These are phyloP conservation scores for Lycorma delicatula DNA, from an alignment of 1,140 invertebrate species.

Conservation along the genomic window DNA sequence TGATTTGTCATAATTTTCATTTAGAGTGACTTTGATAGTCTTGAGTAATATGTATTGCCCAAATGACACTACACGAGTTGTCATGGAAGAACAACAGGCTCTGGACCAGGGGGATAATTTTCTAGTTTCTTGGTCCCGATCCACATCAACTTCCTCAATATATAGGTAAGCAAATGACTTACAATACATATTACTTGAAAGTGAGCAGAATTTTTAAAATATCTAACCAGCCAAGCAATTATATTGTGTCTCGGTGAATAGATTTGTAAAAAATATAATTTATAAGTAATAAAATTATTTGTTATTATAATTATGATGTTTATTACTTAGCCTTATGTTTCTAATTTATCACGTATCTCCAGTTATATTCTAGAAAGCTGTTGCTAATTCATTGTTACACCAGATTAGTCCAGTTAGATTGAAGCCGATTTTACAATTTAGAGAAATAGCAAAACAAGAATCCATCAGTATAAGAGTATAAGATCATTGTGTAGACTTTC, in stretches of 20 bases:
- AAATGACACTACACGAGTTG: slow-evolving; percentile 44
- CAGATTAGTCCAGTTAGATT: too few species aligned
- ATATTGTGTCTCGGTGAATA: background rate
- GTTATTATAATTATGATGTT: background rate
- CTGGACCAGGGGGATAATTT: slow-evolving; percentile 49
- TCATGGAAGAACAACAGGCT: slow-evolving; percentile 37
- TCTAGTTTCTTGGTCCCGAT: slow-evolving; percentile 54
- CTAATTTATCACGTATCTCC: background rate
- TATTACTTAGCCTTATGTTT: background rate
- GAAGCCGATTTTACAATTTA: too few species aligned
- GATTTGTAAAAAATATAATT: background rate
- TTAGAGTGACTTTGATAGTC: slow-evolving; percentile 36
- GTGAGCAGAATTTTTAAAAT: background rate
- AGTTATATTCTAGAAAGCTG: too few species aligned
- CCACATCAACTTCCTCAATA: slow-evolving; percentile 52
- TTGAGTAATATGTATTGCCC: slow-evolving; percentile 40
- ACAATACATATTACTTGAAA: background rate
- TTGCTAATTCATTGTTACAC: too few species aligned
- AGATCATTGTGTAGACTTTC: too few species aligned
- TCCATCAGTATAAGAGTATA: too few species aligned
- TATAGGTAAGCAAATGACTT: slow-evolving; percentile 44
- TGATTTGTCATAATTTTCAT: too few species aligned
- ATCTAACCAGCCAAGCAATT: background rate
- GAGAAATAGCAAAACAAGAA: too few species aligned
- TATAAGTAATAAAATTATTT: background rate